Evolutionary conservation across 1,140 invertebrate species (phyloP), one percentile per base, ranked within the genome.

Genomic region (Belonocnema kinseyi): DNA sequence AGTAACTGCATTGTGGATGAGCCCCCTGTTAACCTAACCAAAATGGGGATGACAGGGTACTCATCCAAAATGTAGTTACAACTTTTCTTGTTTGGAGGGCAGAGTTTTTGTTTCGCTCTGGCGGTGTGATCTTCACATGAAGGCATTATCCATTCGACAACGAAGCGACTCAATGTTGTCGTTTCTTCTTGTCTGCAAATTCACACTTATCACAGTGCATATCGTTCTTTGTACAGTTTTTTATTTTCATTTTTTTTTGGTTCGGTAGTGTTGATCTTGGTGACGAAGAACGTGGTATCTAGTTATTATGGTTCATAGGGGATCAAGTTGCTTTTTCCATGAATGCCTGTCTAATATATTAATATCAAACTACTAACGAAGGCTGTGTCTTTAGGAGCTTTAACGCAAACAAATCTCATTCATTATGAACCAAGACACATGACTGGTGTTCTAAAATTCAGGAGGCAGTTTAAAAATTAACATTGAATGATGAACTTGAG

Each of bases 51-150:
- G 21, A 26, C 21, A 26, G 21, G 21, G 21, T 1, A 26, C 3
- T 26, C 21, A 26, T 26, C 21, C 21, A 26, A 26, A 26, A 26
- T 26, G 21, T 26, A 26, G 21, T 26, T 26, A 26, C 21, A 26
- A 26, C 21, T 26, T 26, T 26, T 26, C 21, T 26, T 26, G 1
- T 26, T 26, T 26, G 21, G 21, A 26, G 1, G 21, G 21, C 21
- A 26, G 21, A 26, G 21, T 54, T 73, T 73, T 80, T 6, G 75
- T 77, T 74, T 19, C 51, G 72, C 40, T 58, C 16, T 53, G 79
- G 73, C 73, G 75, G 73, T 80, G 73, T 75, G 76, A 77, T 46
- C 77, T 80, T 77, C 54, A 33, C 53, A 70, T 75, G 26, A 33
- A 66, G 26, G 33, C 26, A 33, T 40, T 66, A 66, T n/a, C 61